These are phyloP conservation scores for Danio aesculapii DNA, from an alignment of 2,797 vertebrate species.

Conservation along the genomic window DNA sequence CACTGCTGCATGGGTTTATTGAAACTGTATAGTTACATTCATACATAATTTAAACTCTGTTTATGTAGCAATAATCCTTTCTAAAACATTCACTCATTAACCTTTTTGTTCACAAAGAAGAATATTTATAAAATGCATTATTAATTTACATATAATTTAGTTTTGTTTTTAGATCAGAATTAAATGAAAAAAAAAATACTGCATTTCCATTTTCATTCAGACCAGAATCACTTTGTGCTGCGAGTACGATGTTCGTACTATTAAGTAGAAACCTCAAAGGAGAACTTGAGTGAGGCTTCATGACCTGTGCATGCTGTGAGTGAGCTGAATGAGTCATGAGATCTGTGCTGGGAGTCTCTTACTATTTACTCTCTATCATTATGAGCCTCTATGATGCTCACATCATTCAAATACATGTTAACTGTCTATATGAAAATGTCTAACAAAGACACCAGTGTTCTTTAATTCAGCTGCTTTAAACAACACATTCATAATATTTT, in stretches of 20 bases:
- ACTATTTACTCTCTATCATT: constrained; percentile 19
- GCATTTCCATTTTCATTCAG: not conserved
- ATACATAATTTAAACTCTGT: not conserved
- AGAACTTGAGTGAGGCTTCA: not conserved
- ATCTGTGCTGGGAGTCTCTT: not conserved
- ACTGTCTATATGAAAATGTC: not conserved
- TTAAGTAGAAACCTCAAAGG: not conserved
- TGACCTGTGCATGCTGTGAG: not conserved
- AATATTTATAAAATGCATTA: not conserved
- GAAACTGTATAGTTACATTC: not conserved
- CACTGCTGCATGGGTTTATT: not conserved
- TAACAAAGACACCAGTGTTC: not conserved
- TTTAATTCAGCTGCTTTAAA: not conserved
- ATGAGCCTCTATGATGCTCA: not conserved
- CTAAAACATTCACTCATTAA: not conserved
- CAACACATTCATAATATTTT: not conserved
- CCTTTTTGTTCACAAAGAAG: not conserved
- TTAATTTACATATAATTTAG: not conserved
- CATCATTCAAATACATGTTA: constrained; percentile 14
- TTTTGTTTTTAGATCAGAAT: not conserved
- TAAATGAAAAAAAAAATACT: not conserved
- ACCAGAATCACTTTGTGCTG: not conserved
- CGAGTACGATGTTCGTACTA: not conserved
- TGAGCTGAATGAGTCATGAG: not conserved
- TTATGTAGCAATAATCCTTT: not conserved